Base-by-base conservation (phyloP, 1,140 invertebrate genomes). In the Phocides pigmalion region DNA sequence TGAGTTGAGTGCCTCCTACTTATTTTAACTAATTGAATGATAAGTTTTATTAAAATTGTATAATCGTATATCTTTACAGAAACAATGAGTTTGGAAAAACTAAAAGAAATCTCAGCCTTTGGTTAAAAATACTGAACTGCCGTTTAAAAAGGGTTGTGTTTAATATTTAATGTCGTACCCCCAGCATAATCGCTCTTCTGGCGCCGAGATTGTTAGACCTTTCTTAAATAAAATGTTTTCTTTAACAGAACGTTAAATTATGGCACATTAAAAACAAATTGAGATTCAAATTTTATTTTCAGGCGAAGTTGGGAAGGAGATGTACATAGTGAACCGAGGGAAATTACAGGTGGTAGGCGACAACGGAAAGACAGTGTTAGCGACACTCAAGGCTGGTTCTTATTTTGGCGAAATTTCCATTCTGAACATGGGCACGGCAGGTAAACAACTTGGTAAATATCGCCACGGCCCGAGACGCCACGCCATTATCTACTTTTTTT, bases 391-490 rank as follows among this genome's bases (percentile, higher is more conserved):
- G 91, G 97, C 98, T 70, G 98, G 98, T 89, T 98, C 97, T 89
- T 99, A 99, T 95, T 99, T 99, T 93, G 99, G 99, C 74, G 99
- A 99, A 94, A 99, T 99, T 93, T 98, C 97, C 93, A 99, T 99
- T 93, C 95, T 99, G 89, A 99, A 99, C 94, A 99, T 99, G 98
- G 98, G 98, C 92, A 99, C 98, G 84, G 98, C 98, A 95, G 98
- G 97, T 98, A 96, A 97, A 96, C 95, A 96, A 94, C 95, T 96
- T 95, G 96, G 95, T 97, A 96, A 97, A 96, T 96, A 96, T 96
- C 95, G 76, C 83, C 83, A 82, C 93, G 93, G 84, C 88, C 85
- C 90, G 89, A 90, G 91, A 92, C 82, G 90, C 89, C 91, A 92
- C 91, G 91, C 91, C 91, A 91, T 89, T 82, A 77, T 71, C 80